Evolutionary conservation across 2,113 vertebrate species (phyloP).

Genomic region (Arothron firmamentum): DNA sequence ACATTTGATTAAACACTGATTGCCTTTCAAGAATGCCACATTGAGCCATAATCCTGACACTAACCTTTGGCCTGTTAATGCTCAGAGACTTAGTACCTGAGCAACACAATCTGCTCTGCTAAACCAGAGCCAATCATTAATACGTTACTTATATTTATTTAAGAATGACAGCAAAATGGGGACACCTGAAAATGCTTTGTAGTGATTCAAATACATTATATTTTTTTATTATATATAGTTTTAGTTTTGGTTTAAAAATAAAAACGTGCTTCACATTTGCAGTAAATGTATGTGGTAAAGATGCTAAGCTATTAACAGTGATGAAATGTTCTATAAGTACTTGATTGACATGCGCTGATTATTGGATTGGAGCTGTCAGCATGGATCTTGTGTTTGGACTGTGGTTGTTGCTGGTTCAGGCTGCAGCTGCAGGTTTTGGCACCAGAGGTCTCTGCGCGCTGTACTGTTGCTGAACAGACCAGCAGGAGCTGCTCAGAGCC

Average conservation of each 20-base stretch:
- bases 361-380: not conserved
- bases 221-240: no score
- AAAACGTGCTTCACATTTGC: not conserved
- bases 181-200: no score
- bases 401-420: not conserved
- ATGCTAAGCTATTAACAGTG: not conserved
- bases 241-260: no score
- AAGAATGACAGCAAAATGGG: no score
- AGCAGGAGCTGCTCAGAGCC: slow-evolving; percentile 2
- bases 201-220: no score
- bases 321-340: not conserved
- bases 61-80: slow-evolving; percentile 52
- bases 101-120: slow-evolving; percentile 5
- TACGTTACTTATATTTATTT: not conserved
- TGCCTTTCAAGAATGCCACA: slow-evolving; percentile 35
- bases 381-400: slow-evolving; percentile 1
- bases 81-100: slow-evolving; percentile 29
- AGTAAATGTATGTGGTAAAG: not conserved
- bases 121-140: not conserved
- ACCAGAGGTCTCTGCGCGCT: slow-evolving; percentile 45
- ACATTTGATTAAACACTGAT: slow-evolving; percentile 11
- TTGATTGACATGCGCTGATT: not conserved
- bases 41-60: slow-evolving; percentile 62
- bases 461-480: not conserved
- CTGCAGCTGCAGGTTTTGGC: slow-evolving; percentile 22